Percentiles rank a stretch among this genome's conserved stretches.
Evolutionary conservation across 1,140 invertebrate species (phyloP).

Genomic region (Lucilia cuprina): DNA sequence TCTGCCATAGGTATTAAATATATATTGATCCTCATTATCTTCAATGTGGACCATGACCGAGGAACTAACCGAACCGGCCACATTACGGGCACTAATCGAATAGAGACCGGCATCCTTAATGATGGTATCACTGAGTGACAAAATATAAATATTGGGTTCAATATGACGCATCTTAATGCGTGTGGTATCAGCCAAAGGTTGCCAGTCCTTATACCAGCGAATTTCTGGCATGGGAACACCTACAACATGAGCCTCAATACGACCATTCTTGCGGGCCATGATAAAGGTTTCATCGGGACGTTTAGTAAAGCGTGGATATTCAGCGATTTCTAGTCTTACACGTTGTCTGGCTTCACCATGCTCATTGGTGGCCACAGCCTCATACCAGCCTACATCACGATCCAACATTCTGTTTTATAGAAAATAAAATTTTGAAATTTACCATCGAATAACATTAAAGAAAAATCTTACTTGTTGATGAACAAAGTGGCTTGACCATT

Average conservation of each 20-base stretch:
- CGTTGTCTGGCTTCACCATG: constrained; percentile 87
- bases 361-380: constrained; percentile 91
- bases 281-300: constrained; percentile 84
- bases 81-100: constrained; percentile 89
- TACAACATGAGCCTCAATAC: constrained; percentile 83
- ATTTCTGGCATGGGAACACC: constrained; percentile 93
- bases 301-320: constrained; percentile 88
- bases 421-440: too few species aligned
- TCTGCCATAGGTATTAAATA: constrained; percentile 73
- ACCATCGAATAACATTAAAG: too few species aligned
- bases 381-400: constrained; percentile 90
- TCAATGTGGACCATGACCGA: constrained; percentile 92
- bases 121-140: constrained; percentile 87
- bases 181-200: constrained; percentile 79
- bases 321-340: constrained; percentile 86
- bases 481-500: constrained; percentile 89
- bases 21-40: constrained; percentile 81
- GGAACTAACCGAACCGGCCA: constrained; percentile 88
- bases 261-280: constrained; percentile 74
- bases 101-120: constrained; percentile 92
- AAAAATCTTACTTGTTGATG: constrained; percentile 73
- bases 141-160: constrained; percentile 82
- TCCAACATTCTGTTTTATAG: constrained; percentile 76
- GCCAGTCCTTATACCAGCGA: constrained; percentile 98
- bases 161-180: constrained; percentile 76